Evolutionary conservation across 1,140 invertebrate species (phyloP).

Genomic region (Hirudo medicinalis): DNA sequence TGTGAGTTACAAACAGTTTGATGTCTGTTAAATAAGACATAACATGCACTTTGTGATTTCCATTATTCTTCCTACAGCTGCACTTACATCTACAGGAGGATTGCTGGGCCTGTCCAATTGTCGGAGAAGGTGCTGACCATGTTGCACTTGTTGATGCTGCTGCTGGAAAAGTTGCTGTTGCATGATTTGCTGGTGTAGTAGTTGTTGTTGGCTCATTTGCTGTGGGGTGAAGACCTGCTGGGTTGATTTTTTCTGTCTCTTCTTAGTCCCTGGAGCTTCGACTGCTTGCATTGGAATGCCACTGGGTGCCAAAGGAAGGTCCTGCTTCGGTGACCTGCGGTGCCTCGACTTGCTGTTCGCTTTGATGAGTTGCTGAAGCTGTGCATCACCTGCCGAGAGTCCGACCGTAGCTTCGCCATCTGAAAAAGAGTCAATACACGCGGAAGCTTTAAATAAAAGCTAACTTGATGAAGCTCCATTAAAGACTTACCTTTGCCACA

Average conservation of each 20-base stretch:
- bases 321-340: background rate
- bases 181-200: background rate
- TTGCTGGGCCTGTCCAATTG: slow-evolving; percentile 35
- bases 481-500: too few relatives aligned
- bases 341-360: background rate
- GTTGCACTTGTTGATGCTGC: background rate
- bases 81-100: too few relatives aligned
- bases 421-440: too few relatives aligned
- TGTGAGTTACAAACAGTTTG: too few relatives aligned
- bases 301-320: background rate
- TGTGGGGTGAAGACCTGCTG: background rate
- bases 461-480: too few relatives aligned
- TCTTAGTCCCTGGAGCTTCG: background rate
- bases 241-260: background rate
- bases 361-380: slow-evolving; percentile 9
- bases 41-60: too few relatives aligned
- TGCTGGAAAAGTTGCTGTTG: slow-evolving; percentile 10
- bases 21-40: too few relatives aligned
- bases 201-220: slow-evolving; percentile 2
- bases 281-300: background rate
- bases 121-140: slow-evolving; percentile 25
- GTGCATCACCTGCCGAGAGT: background rate
- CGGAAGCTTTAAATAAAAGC: too few relatives aligned
- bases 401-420: background rate
- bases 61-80: too few relatives aligned